Evolutionary conservation across 2,113 vertebrate species (phyloP), one percentile per base, ranked within the genome.

Genomic region (Dicerorhinus sumatrensis): DNA sequence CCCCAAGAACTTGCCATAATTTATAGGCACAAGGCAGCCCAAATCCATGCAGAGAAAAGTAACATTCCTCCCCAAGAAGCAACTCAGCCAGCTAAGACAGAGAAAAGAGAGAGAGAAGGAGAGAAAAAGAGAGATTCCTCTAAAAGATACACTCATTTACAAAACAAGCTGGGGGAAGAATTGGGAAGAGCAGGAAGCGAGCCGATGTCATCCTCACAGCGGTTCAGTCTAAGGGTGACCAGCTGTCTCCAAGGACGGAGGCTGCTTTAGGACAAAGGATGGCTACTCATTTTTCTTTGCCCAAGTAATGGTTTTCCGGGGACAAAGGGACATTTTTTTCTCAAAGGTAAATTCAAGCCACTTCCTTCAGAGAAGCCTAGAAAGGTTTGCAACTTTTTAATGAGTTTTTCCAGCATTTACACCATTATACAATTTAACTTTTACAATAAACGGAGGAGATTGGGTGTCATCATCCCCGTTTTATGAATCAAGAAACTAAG

Each of bases 1-100:
- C 80, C 95, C 75, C 69, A 84, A 95, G 92, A 96, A 91, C 62
- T 95, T 83, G 54, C 96, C 39, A 5, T 97, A 96, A 97, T 97
- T 96, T 97, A 97, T 96, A 98, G 96, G 95, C 65, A 81, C 67
- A 54, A 95, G 89, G 94, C 97, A 97, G 94, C 83, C 70, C 97
- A 97, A 91, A 96, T 92, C 94, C 94, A 87, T 67, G 95, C 80
- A 84, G 92, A 92, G 69, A 87, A 91, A 94, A 93, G 88, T 65
- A 82, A 87, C 69, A 87, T 95, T 98, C 94, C 33, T 97, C 94
- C 72, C 86, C 42, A 81, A 95, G 98, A 98, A 93, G 97, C 93
- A 84, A 75, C 39, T 81, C 85, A 92, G 95, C 90, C 69, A 75
- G 62, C 33, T 1, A 94, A 92, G 96, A 91, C 91, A 79, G n/a